Conservation (phyloP, 2,888 invertebrate species). For the Crematogaster levior region DNA sequence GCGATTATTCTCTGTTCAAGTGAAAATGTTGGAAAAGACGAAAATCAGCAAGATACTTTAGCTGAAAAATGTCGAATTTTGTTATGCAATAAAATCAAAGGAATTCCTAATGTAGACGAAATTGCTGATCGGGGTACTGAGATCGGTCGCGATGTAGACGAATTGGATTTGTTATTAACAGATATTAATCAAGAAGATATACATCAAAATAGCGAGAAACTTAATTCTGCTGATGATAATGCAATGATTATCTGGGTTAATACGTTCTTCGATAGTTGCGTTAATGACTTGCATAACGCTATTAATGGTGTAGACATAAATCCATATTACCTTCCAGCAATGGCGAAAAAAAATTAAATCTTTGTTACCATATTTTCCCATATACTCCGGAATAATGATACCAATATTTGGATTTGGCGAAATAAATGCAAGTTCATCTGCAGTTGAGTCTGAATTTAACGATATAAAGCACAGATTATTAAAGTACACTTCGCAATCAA, state of each 20-base stretch:
- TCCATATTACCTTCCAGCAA: slow-evolving; percentile 20
- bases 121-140: background rate
- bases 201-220: background rate
- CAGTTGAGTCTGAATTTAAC: slow-evolving; percentile 16
- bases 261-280: background rate
- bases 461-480: background rate
- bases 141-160: background rate
- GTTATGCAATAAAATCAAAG: background rate
- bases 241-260: background rate
- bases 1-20: slow-evolving; percentile 16
- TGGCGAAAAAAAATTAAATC: background rate
- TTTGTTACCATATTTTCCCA: background rate
- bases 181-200: slow-evolving; percentile 1
- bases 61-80: slow-evolving; percentile 18
- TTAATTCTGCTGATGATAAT: background rate
- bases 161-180: slow-evolving; percentile 5
- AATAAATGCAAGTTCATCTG: slow-evolving; percentile 7
- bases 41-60: background rate
- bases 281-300: background rate
- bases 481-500: background rate
- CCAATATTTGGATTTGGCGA: slow-evolving; percentile 8
- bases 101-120: background rate
- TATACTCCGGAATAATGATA: background rate
- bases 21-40: slow-evolving; percentile 10
- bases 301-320: background rate